phyloP scores from a whole-genome alignment of 2,797 vertebrate species.

The Chelidonichthys spinosus region DNA sequence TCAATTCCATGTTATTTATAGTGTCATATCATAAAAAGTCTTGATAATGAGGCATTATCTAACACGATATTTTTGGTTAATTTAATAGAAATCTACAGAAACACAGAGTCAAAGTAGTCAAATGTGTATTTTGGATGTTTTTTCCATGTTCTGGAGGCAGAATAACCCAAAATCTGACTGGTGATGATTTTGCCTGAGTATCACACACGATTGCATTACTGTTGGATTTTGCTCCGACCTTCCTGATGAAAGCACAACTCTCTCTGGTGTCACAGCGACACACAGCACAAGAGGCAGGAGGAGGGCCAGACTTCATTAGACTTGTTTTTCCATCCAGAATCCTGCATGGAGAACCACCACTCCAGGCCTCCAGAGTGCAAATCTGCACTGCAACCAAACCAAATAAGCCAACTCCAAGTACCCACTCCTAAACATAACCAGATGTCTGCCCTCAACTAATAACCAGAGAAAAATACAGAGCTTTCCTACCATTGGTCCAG shows the following conservation, averaged over 20 bases:
- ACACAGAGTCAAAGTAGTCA: no score
- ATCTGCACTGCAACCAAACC: constrained; percentile 71
- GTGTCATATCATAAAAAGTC: no score
- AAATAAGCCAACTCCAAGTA: constrained; percentile 63
- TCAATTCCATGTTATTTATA: no score
- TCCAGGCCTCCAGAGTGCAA: constrained; percentile 67
- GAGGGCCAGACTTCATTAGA: constrained; percentile 70
- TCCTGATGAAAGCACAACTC: constrained; percentile 29
- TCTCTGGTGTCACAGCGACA: constrained; percentile 41
- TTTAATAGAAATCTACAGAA: no score
- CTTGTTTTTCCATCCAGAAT: constrained; percentile 76
- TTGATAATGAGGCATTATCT: no score
- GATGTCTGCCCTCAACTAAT: constrained; percentile 76
- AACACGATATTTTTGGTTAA: no score
- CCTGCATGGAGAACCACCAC: constrained; percentile 39
- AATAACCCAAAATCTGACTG: background rate
- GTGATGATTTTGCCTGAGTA: background rate
- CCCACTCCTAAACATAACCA: constrained; percentile 77
- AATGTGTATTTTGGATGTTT: no score
- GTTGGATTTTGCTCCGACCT: background rate
- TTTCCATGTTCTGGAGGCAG: no score
- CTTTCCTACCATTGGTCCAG: constrained; percentile 58
- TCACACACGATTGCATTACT: no score
- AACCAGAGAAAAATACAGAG: constrained; percentile 67
- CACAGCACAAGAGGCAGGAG: constrained; percentile 45